A percentile compares a stretch with the other conserved stretches of the same genome.
These are phyloP conservation scores for Lithophane leautieri DNA, from an alignment of 2,888 invertebrate genomes.

Conservation along the genomic window DNA sequence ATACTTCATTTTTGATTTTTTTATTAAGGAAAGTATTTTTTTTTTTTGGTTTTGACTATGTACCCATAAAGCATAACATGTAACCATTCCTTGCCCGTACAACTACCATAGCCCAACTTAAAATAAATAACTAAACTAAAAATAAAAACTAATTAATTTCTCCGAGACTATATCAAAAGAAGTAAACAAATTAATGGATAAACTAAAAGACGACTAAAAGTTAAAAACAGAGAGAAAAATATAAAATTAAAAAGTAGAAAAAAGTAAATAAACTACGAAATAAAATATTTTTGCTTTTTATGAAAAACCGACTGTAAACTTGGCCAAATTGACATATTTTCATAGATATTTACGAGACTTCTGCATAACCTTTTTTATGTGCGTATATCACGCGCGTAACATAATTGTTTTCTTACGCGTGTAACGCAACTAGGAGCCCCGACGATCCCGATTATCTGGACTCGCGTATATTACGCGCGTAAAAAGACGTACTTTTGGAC, in stretches of 20 bases:
- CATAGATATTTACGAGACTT: neutral
- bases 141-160: neutral
- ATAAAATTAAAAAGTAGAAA: neutral
- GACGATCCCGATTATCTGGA: too few species aligned
- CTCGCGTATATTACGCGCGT: neutral
- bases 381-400: neutral
- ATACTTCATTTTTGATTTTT: neutral
- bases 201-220: neutral
- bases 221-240: neutral
- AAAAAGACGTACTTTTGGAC: neutral
- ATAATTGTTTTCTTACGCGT: too few species aligned
- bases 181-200: neutral
- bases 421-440: too few species aligned
- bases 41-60: neutral
- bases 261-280: neutral
- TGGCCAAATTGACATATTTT: neutral
- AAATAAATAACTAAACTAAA: constrained; percentile 8
- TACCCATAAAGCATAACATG: neutral
- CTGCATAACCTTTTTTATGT: too few species aligned
- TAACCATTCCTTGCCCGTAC: neutral
- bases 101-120: constrained; percentile 18
- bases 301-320: neutral
- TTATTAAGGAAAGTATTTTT: neutral
- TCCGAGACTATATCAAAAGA: neutral
- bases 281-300: neutral